Conservation (phyloP, 2,888 invertebrate species). For the Dynastes tityus region DNA sequence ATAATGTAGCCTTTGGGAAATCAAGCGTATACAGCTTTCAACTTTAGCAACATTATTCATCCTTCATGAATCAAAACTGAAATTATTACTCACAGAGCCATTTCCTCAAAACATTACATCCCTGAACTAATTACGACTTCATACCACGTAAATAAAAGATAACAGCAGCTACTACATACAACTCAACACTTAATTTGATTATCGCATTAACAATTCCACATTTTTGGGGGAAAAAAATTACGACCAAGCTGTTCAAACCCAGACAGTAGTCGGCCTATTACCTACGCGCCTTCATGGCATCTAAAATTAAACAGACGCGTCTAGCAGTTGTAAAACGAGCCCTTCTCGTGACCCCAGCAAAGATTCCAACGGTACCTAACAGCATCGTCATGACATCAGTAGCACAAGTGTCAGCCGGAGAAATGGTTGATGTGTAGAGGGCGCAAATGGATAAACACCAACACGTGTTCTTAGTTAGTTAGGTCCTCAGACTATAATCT, state of each 20-base stretch:
- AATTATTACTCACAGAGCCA: too few species aligned
- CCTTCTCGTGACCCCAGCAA: constrained; percentile 41
- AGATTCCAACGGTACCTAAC: constrained; percentile 19
- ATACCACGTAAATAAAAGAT: too few species aligned
- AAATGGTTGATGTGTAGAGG: constrained; percentile 29
- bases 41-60: too few species aligned
- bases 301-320: constrained; percentile 44
- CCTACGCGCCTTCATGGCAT: background rate
- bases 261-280: constrained; percentile 3
- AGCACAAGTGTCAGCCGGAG: constrained; percentile 33
- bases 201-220: background rate
- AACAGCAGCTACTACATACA: background rate
- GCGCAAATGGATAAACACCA: constrained; percentile 35
- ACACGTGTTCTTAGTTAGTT: constrained; percentile 52
- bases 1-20: too few species aligned
- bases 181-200: constrained; percentile 7
- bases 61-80: too few species aligned
- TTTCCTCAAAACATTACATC: too few species aligned
- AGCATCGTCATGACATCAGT: background rate
- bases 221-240: background rate
- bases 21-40: too few species aligned
- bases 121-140: too few species aligned
- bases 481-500: constrained; percentile 29
- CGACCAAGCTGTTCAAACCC: background rate
- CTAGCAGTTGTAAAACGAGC: constrained; percentile 40